Conservation (phyloP, 2,888 invertebrate genomes). For the Acrobasis suavella region DNA sequence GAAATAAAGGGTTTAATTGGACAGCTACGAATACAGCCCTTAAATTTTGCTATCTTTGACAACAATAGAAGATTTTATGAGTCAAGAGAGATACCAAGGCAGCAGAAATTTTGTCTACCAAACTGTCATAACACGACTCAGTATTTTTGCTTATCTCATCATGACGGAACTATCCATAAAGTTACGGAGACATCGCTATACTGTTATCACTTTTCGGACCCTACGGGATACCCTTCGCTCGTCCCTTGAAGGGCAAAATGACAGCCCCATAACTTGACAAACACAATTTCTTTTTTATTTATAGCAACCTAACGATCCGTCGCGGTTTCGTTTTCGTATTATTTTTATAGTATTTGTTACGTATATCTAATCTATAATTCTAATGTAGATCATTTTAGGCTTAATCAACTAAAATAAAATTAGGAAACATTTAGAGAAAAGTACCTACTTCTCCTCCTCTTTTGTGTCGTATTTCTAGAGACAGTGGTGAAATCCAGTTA, state of each 20-base stretch:
- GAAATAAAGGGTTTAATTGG: slow-evolving; percentile 13
- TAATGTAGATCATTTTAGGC: too few relatives aligned
- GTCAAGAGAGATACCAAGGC: slow-evolving; percentile 4
- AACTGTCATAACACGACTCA: slow-evolving; percentile 1
- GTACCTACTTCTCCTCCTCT: too few relatives aligned
- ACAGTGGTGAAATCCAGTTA: too few relatives aligned
- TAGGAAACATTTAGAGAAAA: too few relatives aligned
- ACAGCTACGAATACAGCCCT: slow-evolving; percentile 1
- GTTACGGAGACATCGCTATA: not conserved
- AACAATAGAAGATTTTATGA: slow-evolving; percentile 1
- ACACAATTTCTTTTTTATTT: slow-evolving; percentile 11
- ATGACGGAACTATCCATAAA: slow-evolving; percentile 13
- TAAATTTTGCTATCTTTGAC: slow-evolving; percentile 1
- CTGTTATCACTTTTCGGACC: slow-evolving; percentile 10
- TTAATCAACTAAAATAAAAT: too few relatives aligned
- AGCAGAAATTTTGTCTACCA: slow-evolving; percentile 4
- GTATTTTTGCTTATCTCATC: slow-evolving; percentile 17
- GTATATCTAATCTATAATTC: too few relatives aligned
- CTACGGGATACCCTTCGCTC: slow-evolving; percentile 10
- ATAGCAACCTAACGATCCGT: not conserved
- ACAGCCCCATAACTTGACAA: slow-evolving; percentile 8
- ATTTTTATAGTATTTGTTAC: not conserved
- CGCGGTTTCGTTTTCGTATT: not conserved
- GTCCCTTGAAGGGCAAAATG: slow-evolving; percentile 10
- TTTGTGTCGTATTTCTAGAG: too few relatives aligned